A percentile compares a stretch with the other conserved stretches of the same genome.
These are phyloP conservation scores for Paradoxurus hermaphroditus DNA, from an alignment of 2,113 vertebrate genomes.

Conservation along the genomic window DNA sequence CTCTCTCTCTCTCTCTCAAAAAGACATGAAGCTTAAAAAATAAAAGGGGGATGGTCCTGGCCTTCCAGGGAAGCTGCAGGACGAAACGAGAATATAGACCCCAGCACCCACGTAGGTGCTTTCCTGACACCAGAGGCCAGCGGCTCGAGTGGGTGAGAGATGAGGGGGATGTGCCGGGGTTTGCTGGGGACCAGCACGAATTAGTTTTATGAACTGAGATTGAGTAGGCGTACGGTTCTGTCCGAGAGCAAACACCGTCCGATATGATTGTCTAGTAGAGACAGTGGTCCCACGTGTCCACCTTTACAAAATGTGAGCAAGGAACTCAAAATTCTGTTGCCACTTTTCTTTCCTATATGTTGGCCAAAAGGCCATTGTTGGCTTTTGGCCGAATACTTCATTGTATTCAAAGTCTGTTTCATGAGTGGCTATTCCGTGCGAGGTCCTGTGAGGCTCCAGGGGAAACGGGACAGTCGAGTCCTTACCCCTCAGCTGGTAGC, in stretches of 20 bases:
- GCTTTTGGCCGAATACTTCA: neutral
- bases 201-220: neutral
- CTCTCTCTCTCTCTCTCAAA: too few relatives aligned
- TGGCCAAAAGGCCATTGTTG: neutral
- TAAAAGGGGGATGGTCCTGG: neutral
- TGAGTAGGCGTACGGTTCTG: neutral
- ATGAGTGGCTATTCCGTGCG: neutral
- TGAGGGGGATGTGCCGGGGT: neutral
- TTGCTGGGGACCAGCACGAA: neutral
- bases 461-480: neutral
- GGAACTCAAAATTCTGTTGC: neutral
- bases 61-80: neutral
- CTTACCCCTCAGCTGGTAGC: neutral
- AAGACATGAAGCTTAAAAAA: too few relatives aligned
- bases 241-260: neutral
- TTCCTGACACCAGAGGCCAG: neutral
- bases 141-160: neutral
- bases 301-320: neutral
- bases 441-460: neutral
- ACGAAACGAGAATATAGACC: fast-evolving
- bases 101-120: fast-evolving
- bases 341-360: neutral
- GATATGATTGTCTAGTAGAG: neutral
- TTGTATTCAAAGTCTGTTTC: neutral
- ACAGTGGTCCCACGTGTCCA: neutral